Evolutionary conservation across 2,797 vertebrate genomes (phyloP), one percentile per base, ranked within the genome.

Genomic region (Coreius guichenoti): DNA sequence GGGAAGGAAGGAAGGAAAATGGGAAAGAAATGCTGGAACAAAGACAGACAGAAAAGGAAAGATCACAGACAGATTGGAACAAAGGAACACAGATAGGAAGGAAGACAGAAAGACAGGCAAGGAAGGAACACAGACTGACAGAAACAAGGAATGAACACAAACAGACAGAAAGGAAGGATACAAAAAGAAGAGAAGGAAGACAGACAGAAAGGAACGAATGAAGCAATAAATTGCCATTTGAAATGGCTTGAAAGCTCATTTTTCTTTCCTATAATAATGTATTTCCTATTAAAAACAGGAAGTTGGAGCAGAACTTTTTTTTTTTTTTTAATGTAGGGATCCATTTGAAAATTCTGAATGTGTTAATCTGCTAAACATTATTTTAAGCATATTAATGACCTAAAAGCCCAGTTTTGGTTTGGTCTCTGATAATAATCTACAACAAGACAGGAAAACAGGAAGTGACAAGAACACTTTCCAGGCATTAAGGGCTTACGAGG

Each of bases 401-500:
- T 29, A 19, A 29, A 65, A 29, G 39, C 39, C 49, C 26, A 51
- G 26, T 21, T 80, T 36, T 45, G n/a, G 43, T 54, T 26, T 39
- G 17, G 19, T 54, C 31, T 69, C 31, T 54, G 16, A 81, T 39
- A 70, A 70, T 26, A 69, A 31, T 68, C 3, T 16, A n/a, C 13
- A 49, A 68, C 12, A 26, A 65, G 72, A 39, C 5, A 68, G 3
- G 31, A 23, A 69, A 78, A 70, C 36, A 78, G 49, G 36, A 78
- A 70, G 47, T 33, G 65, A 26, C 67, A 58, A 21, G 19, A 69
- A 70, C 65, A 69, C 47, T 68, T 80, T 61, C 26, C 63, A 80
- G 63, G 29, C 33, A 45, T 43, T 45, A 21, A 70, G n/a, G 74
- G 19, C 19, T 84, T 56, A 29, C 47, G 56, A 43, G 82, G 49